Percentiles rank a stretch among this genome's conserved stretches.
Conservation (phyloP, 2,888 invertebrate species). For the Empis stercorea region DNA sequence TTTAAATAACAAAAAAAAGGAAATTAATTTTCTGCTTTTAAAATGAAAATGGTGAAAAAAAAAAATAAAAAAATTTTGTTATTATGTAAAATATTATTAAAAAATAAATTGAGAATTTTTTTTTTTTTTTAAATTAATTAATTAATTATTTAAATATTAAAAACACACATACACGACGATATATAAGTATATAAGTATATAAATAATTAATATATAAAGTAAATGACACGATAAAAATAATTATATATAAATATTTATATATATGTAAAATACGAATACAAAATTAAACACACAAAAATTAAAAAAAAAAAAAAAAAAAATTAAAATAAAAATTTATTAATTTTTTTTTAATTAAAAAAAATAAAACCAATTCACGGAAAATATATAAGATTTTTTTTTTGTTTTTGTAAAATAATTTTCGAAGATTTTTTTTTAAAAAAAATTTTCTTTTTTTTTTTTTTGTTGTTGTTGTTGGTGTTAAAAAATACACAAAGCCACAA, state of each 20-base stretch:
- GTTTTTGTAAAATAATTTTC: neutral
- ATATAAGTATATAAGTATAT: slow-evolving; percentile 17
- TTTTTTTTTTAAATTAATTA: slow-evolving; percentile 9
- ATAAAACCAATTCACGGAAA: slow-evolving; percentile 34
- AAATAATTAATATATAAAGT: neutral
- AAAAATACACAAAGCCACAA: no score
- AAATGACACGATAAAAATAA: slow-evolving; percentile 9
- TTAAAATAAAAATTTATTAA: no score
- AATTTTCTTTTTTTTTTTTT: slow-evolving; percentile 2
- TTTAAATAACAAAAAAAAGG: neutral
- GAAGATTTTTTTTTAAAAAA: slow-evolving; percentile 5
- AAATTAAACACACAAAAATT: slow-evolving; percentile 30
- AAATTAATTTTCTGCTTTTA: neutral
- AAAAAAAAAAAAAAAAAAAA: no score
- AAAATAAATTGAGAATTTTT: neutral
- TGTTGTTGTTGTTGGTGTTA: no score
- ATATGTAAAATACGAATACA: slow-evolving; percentile 26
- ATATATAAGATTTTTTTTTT: slow-evolving; percentile 20
- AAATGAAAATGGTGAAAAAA: neutral
- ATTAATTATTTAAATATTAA: slow-evolving; percentile 17
- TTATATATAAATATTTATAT: slow-evolving; percentile 3
- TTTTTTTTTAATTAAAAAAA: no score
- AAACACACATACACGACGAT: slow-evolving; percentile 33
- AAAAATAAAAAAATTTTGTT: neutral
- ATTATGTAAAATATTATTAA: neutral